Conservation (phyloP, 2,113 vertebrate genomes). For the Ceyx melanurus region DNA sequence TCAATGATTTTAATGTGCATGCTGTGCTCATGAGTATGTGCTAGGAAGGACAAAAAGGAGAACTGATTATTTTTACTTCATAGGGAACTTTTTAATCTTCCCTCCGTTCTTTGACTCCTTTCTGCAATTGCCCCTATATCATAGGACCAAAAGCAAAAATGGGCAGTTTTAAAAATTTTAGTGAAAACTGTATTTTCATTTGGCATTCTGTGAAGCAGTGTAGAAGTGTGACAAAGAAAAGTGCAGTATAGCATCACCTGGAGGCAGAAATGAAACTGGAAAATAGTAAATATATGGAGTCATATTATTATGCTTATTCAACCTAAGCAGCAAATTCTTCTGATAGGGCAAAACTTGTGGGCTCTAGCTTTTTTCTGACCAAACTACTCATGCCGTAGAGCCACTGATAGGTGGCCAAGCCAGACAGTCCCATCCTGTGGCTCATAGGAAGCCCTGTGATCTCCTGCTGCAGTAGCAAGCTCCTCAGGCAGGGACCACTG, state of each 20-base stretch:
- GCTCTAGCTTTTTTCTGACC: not conserved
- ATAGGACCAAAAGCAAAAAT: not conserved
- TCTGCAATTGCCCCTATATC: not conserved
- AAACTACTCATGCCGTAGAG: not conserved
- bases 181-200: not conserved
- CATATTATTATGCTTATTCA: not conserved
- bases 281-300: not conserved
- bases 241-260: not conserved
- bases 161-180: not conserved
- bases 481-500: not conserved
- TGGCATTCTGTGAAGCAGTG: not conserved
- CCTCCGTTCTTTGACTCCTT: not conserved
- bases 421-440: not conserved
- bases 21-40: not conserved
- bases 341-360: not conserved
- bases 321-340: not conserved
- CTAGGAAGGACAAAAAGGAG: not conserved
- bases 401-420: not conserved
- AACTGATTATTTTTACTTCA: not conserved
- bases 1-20: not conserved
- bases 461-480: not conserved
- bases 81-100: not conserved
- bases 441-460: not conserved
- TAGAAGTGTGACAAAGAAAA: not conserved
- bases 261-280: not conserved